phyloP scores from a whole-genome alignment of 2,113 vertebrate species.

The Hydrochoerus hydrochaeris region DNA sequence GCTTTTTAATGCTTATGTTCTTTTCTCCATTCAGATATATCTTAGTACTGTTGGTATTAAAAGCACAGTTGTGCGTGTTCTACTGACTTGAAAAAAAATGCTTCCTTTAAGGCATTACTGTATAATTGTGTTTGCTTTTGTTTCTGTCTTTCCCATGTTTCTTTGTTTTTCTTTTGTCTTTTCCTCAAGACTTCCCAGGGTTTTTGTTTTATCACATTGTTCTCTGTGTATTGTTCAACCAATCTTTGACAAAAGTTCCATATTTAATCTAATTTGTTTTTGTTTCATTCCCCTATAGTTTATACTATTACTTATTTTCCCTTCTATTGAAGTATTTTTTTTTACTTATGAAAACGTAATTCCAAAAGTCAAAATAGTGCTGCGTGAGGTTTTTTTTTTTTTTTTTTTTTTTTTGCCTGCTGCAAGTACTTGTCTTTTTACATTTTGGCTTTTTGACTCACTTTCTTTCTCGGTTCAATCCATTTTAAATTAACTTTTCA shows the following conservation, averaged over 20 bases:
- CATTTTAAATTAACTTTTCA: slow-evolving; percentile 37
- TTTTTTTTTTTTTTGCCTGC: slow-evolving; percentile 3
- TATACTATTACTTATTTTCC: background rate
- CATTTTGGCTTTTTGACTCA: background rate
- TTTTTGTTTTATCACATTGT: slow-evolving; percentile 60
- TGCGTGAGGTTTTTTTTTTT: background rate
- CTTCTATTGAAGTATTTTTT: background rate
- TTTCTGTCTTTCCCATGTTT: background rate
- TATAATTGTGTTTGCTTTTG: background rate
- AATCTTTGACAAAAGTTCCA: slow-evolving; percentile 47
- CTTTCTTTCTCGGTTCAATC: background rate
- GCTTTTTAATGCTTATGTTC: background rate
- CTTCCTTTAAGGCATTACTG: background rate
- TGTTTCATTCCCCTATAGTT: slow-evolving; percentile 40
- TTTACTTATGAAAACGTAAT: slow-evolving; percentile 7
- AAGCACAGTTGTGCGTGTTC: background rate
- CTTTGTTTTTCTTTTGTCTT: slow-evolving; percentile 61
- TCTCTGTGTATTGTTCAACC: slow-evolving; percentile 36
- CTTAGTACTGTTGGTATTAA: slow-evolving; percentile 25
- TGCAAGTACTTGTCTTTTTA: background rate
- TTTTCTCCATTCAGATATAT: background rate
- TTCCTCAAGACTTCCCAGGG: slow-evolving; percentile 45
- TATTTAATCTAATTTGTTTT: slow-evolving; percentile 57
- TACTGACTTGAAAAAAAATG: background rate
- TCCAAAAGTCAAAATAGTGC: background rate